Evolutionary conservation across 2,888 invertebrate species (phyloP), one percentile per base, ranked within the genome.

Genomic region (Melanchra persicariae): DNA sequence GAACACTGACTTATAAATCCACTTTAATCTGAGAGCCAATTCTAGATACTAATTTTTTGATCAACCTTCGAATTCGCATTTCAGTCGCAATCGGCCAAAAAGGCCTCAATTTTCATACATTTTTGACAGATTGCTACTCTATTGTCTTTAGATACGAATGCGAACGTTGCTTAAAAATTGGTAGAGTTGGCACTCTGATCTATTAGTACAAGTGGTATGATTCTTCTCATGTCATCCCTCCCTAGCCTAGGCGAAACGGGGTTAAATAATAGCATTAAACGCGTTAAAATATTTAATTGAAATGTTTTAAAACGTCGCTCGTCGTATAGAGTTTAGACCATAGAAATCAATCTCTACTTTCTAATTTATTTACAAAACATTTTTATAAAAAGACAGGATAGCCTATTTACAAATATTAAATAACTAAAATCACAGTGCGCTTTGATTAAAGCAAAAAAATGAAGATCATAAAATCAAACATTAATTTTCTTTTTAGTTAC

Each of bases 341-440:
- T 49, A 59, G 4, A 34, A 30, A 24, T 24, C 17, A 45, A n/a
- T 49, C 1, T 63, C 26, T 52, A 22, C 12, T 51, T 43, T 40
- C 9, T 59, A 43, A n/a, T 17, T 52, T 37, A 77, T 52, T 47
- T 73, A 77, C 52, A 62, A 79, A 73, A 43, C 43, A 49, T 59
- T 66, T 45, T 15, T 24, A 62, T 30, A 79, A 68, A 75, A 60
- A 19, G 54, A 43, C 15, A 59, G 59, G n/a, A 30, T 49, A n/a
- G 37, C 40, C 43, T 54, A 47, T 47, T 55, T 34, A 66, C 57
- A 54, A 59, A 51, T 24, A 78, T 83, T 85, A 74, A 55, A 67
- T 24, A 76, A 72, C 78, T 85, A 85, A 81, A 81, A 85, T 85
- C 85, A 85, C 85, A 85, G 84, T 84, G 80, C 62, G 85, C 84